Conservation (phyloP, 1,140 invertebrate species). For the Chironomus striatipennis region DNA sequence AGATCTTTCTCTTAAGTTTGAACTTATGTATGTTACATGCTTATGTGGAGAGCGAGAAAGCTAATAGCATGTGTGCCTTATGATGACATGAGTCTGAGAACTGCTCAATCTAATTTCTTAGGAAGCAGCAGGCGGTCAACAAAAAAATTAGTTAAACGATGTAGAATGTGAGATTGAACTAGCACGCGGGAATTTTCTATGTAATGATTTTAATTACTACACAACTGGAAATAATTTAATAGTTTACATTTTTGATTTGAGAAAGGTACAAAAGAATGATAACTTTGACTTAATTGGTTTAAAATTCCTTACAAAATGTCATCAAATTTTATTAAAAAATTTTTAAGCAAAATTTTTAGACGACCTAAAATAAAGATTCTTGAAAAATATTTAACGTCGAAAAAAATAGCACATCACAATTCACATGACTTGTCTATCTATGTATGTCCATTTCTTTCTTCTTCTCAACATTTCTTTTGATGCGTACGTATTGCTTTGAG, state of each 20-base stretch:
- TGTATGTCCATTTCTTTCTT: no score
- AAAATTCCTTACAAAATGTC: no score
- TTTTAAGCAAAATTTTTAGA: no score
- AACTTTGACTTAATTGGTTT: no score
- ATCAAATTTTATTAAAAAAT: no score
- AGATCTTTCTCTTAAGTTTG: not conserved
- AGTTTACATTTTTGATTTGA: not conserved
- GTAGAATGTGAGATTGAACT: not conserved
- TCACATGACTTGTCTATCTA: not conserved
- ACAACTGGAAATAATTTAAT: not conserved
- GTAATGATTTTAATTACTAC: not conserved
- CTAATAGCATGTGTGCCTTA: conserved; percentile 12
- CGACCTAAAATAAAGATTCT: no score
- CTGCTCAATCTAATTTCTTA: not conserved
- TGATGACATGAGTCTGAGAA: not conserved
- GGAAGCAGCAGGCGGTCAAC: conserved; percentile 10
- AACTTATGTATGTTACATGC: not conserved
- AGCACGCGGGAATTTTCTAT: not conserved
- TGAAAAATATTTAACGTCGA: no score
- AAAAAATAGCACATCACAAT: not conserved
- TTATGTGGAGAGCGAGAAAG: not conserved
- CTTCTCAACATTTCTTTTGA: not conserved
- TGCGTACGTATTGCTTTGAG: not conserved
- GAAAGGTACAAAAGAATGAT: no score
- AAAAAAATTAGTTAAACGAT: not conserved